Base-by-base conservation (phyloP, 2,113 vertebrate genomes). In the Seriola rivoliana region DNA sequence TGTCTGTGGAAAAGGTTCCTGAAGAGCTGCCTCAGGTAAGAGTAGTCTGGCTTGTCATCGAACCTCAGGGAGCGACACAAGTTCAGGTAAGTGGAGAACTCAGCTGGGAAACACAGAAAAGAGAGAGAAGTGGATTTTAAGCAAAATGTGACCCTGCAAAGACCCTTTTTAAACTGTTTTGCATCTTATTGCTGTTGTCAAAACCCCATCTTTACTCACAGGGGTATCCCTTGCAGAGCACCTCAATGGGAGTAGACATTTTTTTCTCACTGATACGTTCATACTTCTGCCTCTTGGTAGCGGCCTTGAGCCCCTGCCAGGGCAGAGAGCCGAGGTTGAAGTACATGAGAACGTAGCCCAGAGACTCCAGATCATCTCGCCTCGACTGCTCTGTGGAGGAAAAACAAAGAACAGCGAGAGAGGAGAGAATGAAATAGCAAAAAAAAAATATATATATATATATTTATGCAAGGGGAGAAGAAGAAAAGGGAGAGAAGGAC, bases 221-320 rank as follows among this genome's bases (percentile, higher is more conserved):
- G 80, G 98, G 97, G 90, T 99, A 99, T 80, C 97, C 98, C 95
- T 99, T 99, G 95, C 98, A 99, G 87, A 99, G 97, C 89, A 97
- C 96, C 92, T 99, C 98, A 1, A 99, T 99, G 75, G 98, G 98
- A 0, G 98, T 99, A 14, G 98, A 99, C 98, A 99, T 99, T 93
- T 99, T 99, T 92, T 99, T 99, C 94, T 99, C 98, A 3, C 98
- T 99, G 95, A 99, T 99, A 32, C 98, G 97, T 92, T 99, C 98
- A 0, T 99, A 99, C 88, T 99, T 99, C 95, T 99, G 98, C 91
- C 97, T 95, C 93, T 99, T 99, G 85, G 98, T 99, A 93, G 97
- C 97, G 50, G 98, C 98, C 89, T 99, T 99, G 87, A 99, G 97
- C 78, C 98, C 98, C 91, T 99, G 98, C 98, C 98, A 99, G 82